A percentile compares a stretch with the other conserved stretches of the same genome.
phyloP scores from a whole-genome alignment of 53 echinoderm and acorn worm genomes.

The Stichopus horrens region DNA sequence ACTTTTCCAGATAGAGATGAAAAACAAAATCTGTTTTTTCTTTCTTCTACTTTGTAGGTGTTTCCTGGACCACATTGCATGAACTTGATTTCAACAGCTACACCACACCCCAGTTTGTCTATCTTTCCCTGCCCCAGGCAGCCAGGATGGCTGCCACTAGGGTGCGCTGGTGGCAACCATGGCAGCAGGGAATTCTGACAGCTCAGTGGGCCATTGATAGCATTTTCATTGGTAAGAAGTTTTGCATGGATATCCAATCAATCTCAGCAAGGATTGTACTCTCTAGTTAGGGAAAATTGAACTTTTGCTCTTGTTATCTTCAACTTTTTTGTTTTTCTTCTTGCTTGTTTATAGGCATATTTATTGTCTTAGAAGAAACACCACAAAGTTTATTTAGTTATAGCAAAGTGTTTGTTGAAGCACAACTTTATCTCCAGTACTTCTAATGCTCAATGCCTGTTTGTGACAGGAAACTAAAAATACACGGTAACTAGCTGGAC shows the following conservation, averaged over 20 bases:
- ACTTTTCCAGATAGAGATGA: no score
- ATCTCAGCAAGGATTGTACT: no score
- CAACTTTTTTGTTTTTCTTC: no score
- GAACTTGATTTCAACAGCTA: constrained; percentile 80
- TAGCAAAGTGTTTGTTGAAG: no score
- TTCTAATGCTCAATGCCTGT: no score
- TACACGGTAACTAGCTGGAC: no score
- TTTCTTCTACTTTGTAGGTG: constrained; percentile 54
- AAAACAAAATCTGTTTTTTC: background rate
- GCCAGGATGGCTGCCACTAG: constrained; percentile 73
- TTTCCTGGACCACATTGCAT: constrained; percentile 78
- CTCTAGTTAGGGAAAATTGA: background rate
- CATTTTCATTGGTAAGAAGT: constrained; percentile 69
- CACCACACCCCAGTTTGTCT: constrained; percentile 64
- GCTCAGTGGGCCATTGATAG: constrained; percentile 95
- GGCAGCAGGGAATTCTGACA: constrained; percentile 31
- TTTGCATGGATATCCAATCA: background rate
- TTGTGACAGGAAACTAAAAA: no score
- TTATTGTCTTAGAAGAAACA: no score
- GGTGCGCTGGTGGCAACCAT: constrained; percentile 91
- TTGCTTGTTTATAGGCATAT: no score
- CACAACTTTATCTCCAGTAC: no score
- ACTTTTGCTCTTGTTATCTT: background rate
- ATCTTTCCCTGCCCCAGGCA: constrained; percentile 65
- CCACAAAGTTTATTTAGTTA: no score